Conservation (phyloP, 2,797 vertebrate genomes). For the Macrochelys suwanniensis region DNA sequence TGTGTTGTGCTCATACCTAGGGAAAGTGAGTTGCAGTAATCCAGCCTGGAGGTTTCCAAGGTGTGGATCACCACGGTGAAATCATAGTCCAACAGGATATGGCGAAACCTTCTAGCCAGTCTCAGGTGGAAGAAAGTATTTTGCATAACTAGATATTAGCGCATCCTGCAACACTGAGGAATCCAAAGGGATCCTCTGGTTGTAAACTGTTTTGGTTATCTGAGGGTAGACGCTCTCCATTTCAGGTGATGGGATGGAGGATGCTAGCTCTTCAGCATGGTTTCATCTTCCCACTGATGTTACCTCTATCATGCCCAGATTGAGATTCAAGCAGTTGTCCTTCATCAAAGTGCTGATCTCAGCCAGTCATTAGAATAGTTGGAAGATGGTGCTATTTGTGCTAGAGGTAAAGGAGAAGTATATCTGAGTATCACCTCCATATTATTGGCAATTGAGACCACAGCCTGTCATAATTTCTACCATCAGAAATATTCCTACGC, state of each 20-base stretch:
- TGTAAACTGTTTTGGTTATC: background rate
- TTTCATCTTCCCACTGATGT: background rate
- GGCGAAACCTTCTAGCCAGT: background rate
- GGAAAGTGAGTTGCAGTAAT: conserved; percentile 8
- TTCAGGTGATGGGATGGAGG: background rate
- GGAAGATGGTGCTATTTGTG: background rate
- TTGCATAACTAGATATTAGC: background rate
- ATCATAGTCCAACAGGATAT: background rate
- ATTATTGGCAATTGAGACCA: background rate
- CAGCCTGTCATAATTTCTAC: background rate
- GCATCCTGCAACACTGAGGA: background rate
- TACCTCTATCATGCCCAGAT: background rate
- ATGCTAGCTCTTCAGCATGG: background rate
- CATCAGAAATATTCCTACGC: background rate
- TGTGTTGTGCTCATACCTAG: background rate
- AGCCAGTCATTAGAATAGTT: background rate
- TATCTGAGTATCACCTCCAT: background rate
- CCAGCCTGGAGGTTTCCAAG: background rate
- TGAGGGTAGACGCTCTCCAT: background rate
- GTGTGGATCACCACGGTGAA: background rate
- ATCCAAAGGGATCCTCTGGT: background rate
- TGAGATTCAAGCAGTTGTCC: background rate
- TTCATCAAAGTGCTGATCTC: background rate
- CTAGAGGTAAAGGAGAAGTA: background rate
- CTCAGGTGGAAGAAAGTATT: background rate